phyloP scores from a whole-genome alignment of 2,888 invertebrate genomes.

The Anoplius nigerrimus region DNA sequence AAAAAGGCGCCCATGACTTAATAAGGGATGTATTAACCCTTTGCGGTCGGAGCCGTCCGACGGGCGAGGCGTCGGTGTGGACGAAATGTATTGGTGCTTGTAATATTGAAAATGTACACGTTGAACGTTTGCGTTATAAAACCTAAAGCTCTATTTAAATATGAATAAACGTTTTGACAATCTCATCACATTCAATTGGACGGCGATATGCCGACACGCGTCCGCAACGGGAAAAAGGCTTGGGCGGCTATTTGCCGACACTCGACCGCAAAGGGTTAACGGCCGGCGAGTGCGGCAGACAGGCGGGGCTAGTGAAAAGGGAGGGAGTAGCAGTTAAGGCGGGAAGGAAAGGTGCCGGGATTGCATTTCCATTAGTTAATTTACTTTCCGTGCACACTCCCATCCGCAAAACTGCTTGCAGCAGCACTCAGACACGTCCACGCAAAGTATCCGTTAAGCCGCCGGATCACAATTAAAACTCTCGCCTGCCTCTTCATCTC shows the following conservation, averaged over 20 bases:
- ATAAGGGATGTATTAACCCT: conserved; percentile 6
- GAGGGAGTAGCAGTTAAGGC: conserved; percentile 16
- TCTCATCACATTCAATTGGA: too few relatives aligned
- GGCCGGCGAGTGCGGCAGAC: background rate
- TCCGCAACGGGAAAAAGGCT: too few relatives aligned
- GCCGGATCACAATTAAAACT: conserved; percentile 56
- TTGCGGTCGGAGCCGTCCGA: too few relatives aligned
- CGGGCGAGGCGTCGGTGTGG: too few relatives aligned
- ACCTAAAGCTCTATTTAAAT: too few relatives aligned
- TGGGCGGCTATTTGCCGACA: too few relatives aligned
- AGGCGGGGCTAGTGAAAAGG: conserved; percentile 11
- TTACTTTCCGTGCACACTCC: conserved; percentile 39
- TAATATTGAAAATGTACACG: too few relatives aligned
- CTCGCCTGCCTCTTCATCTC: conserved; percentile 22
- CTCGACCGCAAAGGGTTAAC: too few relatives aligned
- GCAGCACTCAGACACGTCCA: conserved; percentile 43
- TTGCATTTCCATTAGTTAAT: conserved; percentile 59
- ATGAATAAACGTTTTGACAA: too few relatives aligned
- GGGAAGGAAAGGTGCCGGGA: conserved; percentile 28
- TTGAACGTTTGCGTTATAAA: too few relatives aligned
- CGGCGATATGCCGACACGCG: too few relatives aligned
- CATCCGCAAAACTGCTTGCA: conserved; percentile 47
- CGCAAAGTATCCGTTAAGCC: conserved; percentile 48
- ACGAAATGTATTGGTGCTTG: too few relatives aligned
- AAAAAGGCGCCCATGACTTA: conserved; percentile 1